Base-by-base conservation (phyloP, 2,888 invertebrate species). In the Romanomermis culicivorax region DNA sequence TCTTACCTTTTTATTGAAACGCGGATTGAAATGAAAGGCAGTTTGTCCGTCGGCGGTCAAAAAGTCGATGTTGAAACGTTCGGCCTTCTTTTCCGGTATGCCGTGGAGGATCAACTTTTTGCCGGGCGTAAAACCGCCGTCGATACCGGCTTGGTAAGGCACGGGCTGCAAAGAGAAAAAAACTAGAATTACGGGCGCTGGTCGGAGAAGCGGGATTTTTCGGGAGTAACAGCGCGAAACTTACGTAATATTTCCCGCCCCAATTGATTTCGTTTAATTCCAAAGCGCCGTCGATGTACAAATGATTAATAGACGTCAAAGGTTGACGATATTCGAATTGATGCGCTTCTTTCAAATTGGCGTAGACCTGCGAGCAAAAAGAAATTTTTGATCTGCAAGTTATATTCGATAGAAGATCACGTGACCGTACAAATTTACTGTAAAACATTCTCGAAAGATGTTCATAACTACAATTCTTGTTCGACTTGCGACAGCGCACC, bases 181-280 rank as follows among this genome's bases (percentile, higher is more conserved):
- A 36, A 17, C 36, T 36, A 7, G 36, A 7, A 11, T 36, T 36
- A n/a, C n/a, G n/a, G n/a, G n/a, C n/a, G n/a, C n/a, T n/a, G n/a
- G n/a, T n/a, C n/a, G n/a, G n/a, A n/a, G n/a, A n/a, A n/a, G n/a
- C n/a, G n/a, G n/a, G n/a, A n/a, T n/a, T n/a, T n/a, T n/a, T n/a
- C n/a, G n/a, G n/a, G n/a, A n/a, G n/a, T n/a, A n/a, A n/a, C n/a
- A n/a, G n/a, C n/a, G n/a, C n/a, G n/a, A 42, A 55, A 60, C 25
- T 64, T 62, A 57, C 54, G 58, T 64, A 65, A 59, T 65, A 61
- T 36, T 60, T 53, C 2, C 65, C 65, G 29, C 64, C 65, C 64
- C 65, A 65, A 42, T 62, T 61, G 25, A 65, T 61, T 7, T 61
- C 60, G 23, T 53, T 58, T 43, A 65, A 57, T 0, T 57, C 56